Evolutionary conservation across 2,113 vertebrate species (phyloP), one percentile per base, ranked within the genome.

Genomic region (Xenotilapia leptura): DNA sequence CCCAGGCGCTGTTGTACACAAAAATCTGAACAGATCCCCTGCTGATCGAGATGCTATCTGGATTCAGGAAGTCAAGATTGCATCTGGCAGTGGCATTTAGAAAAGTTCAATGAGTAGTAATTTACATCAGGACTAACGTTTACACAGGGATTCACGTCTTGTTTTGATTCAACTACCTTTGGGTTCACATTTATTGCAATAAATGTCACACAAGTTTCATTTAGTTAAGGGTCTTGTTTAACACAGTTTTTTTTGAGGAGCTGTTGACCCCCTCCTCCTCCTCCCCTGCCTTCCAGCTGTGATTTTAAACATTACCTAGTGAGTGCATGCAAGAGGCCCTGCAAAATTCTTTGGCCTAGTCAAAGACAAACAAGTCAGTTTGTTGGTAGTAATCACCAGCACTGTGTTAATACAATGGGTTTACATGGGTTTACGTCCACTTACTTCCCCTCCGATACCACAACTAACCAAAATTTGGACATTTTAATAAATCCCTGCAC

Each of bases 281-380:
- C 47, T 10, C 51, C 36, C 4, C 12, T 28, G 40, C n/a, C 65
- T 26, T 77, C 79, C 85, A 88, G 93, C 86, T 88, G 91, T 84
- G 88, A 81, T 85, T 92, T 86, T 85, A 85, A 86, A 84, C 42
- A 58, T 86, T 73, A 77, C 84, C 51, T 58, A 62, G 77, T 70
- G 88, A 81, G 86, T 28, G 86, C 88, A 45, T 83, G 85, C 82
- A 68, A 85, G 90, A 89, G 81, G 88, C 82, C 86, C 68, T 31
- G 87, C 75, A 79, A 49, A 84, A 90, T 92, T 90, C 88, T 94
- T 91, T 6, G 60, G 75, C 86, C 84, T 3, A 21, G 83, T 89
- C 92, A 91, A 87, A 93, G 90, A 84, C 92, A 92, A 95, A 93
- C 91, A 86, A 51, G 54, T 53, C 9, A 85, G 86, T 93, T 94